phyloP scores from a whole-genome alignment of 2,797 vertebrate genomes.

The Hylomyscus alleni region DNA sequence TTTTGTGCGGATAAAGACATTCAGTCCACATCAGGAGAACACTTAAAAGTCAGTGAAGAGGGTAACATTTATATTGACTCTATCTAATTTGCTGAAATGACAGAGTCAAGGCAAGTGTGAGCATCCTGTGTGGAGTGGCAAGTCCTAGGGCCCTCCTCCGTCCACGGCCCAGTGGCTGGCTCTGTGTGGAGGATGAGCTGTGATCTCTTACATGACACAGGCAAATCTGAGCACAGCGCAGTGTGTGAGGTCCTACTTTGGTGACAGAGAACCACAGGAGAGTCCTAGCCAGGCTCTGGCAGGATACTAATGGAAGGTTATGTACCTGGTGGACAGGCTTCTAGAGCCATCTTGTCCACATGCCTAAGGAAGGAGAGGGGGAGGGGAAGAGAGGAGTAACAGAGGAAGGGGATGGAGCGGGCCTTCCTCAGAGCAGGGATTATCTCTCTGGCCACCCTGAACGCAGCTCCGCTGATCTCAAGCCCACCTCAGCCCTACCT shows the following conservation, averaged over 20 bases:
- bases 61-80: background rate
- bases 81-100: background rate
- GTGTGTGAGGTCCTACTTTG: background rate
- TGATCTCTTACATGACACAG: background rate
- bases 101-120: background rate
- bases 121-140: background rate
- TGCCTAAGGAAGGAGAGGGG: background rate
- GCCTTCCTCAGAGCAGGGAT: background rate
- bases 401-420: fast-evolving
- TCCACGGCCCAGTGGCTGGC: background rate
- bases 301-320: background rate
- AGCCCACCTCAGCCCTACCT: background rate
- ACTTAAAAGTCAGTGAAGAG: background rate
- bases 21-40: background rate
- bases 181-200: background rate
- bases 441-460: background rate
- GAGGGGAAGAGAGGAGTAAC: background rate
- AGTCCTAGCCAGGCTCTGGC: background rate
- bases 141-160: background rate
- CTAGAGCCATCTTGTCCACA: background rate
- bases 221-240: background rate
- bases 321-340: background rate
- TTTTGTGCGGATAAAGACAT: background rate
- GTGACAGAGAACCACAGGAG: background rate
- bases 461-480: fast-evolving